phyloP scores from a whole-genome alignment of 2,888 invertebrate genomes.

The Pemphredon lugubris region DNA sequence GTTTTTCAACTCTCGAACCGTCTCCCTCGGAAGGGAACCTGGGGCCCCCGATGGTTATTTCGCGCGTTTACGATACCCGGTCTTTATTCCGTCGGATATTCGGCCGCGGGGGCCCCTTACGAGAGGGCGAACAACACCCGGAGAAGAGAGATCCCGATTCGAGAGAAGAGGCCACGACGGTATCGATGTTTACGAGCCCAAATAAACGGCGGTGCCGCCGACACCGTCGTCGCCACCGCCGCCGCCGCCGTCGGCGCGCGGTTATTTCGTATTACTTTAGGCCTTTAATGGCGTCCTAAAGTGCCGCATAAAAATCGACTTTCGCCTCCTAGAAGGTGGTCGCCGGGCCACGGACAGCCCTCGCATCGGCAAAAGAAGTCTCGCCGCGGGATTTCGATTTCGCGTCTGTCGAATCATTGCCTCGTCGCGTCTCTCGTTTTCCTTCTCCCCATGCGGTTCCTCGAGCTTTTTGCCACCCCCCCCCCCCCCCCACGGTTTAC shows the following conservation, averaged over 20 bases:
- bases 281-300: slow-evolving; percentile 75
- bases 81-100: slow-evolving; percentile 67
- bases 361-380: slow-evolving; percentile 58
- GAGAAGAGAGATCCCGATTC: slow-evolving; percentile 3
- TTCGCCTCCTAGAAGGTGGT: slow-evolving; percentile 60
- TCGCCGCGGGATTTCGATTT: slow-evolving; percentile 64
- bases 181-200: slow-evolving; percentile 79
- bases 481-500: too few species aligned
- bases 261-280: slow-evolving; percentile 78
- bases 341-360: slow-evolving; percentile 36
- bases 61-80: slow-evolving; percentile 72
- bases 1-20: slow-evolving; percentile 6
- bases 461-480: slow-evolving; percentile 4
- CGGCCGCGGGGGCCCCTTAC: slow-evolving; percentile 55
- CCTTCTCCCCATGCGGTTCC: slow-evolving; percentile 5
- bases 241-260: slow-evolving; percentile 65
- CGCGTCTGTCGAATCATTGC: slow-evolving; percentile 21
- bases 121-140: slow-evolving; percentile 23
- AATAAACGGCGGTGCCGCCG: slow-evolving; percentile 72
- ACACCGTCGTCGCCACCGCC: slow-evolving; percentile 59
- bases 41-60: slow-evolving; percentile 68
- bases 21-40: slow-evolving; percentile 22
- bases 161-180: slow-evolving; percentile 45
- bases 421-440: slow-evolving; percentile 19
- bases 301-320: slow-evolving; percentile 76